Evolutionary conservation across 2,797 vertebrate genomes (phyloP).

Genomic region (Epinephelus coioides): DNA sequence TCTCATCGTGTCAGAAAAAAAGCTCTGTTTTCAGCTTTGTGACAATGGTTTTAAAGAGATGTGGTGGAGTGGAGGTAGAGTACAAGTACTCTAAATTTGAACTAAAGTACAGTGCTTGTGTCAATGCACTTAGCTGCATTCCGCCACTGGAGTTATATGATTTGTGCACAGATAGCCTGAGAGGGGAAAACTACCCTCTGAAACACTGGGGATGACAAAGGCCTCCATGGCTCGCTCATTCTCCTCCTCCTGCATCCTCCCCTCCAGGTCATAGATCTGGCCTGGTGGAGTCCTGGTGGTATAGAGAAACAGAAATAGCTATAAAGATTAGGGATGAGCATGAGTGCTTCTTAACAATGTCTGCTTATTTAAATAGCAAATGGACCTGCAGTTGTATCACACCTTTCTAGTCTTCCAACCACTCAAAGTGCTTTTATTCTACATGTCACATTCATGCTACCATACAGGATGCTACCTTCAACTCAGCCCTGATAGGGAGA

Average conservation of each 20-base stretch:
- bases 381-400: no score
- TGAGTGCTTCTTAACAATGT: not conserved
- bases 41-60: not conserved
- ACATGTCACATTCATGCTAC: no score
- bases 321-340: not conserved
- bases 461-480: not conserved
- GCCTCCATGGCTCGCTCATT: slow-evolving; percentile 35
- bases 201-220: slow-evolving; percentile 61
- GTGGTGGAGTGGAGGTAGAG: not conserved
- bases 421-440: no score
- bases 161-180: not conserved
- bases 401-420: no score
- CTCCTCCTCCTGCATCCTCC: slow-evolving; percentile 72
- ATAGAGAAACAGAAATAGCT: slow-evolving; percentile 40
- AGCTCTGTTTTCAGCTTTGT: no score
- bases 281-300: slow-evolving; percentile 79
- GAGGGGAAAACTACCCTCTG: slow-evolving; percentile 75
- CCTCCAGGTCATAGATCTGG: slow-evolving; percentile 82
- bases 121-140: not conserved
- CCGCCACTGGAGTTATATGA: not conserved
- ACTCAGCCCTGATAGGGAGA: slow-evolving; percentile 50
- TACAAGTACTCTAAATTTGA: not conserved
- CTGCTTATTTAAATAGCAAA: not conserved
- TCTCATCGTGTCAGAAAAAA: no score
- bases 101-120: not conserved